phyloP scores from a whole-genome alignment of 2,888 invertebrate genomes.

The Mactromeris polynyma region DNA sequence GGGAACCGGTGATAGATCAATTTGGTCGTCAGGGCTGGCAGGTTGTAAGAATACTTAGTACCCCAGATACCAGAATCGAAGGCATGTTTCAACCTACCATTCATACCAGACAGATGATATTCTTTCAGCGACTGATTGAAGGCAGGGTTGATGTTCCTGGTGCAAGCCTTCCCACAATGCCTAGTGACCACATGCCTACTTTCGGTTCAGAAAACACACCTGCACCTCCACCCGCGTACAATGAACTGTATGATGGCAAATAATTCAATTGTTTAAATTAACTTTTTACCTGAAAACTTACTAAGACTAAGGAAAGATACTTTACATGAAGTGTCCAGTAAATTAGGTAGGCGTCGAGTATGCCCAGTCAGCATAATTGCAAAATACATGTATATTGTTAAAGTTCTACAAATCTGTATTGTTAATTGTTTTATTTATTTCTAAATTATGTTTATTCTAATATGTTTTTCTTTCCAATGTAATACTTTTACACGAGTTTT shows the following conservation, averaged over 20 bases:
- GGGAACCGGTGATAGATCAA: slow-evolving; percentile 81
- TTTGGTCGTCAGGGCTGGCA: slow-evolving; percentile 85
- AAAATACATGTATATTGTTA: no score
- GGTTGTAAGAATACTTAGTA: slow-evolving; percentile 80
- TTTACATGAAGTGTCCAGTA: no score
- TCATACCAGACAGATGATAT: slow-evolving; percentile 60
- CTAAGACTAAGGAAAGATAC: no score
- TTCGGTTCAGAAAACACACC: neutral
- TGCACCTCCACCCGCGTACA: neutral
- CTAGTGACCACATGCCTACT: neutral
- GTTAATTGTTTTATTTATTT: no score
- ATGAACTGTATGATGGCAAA: slow-evolving; percentile 37
- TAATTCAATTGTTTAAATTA: neutral
- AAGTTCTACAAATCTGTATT: no score
- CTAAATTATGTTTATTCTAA: no score
- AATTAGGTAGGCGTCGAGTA: no score
- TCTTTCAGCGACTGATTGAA: slow-evolving; percentile 67
- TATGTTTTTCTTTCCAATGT: no score
- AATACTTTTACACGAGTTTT: no score
- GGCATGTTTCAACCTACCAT: slow-evolving; percentile 54
- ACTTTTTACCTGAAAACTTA: no score
- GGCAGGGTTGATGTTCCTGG: slow-evolving; percentile 24
- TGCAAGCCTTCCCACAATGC: neutral
- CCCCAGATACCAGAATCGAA: slow-evolving; percentile 68
- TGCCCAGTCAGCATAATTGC: no score